These are phyloP conservation scores for Parambassis ranga DNA, from an alignment of 2,797 vertebrate genomes.

Conservation along the genomic window DNA sequence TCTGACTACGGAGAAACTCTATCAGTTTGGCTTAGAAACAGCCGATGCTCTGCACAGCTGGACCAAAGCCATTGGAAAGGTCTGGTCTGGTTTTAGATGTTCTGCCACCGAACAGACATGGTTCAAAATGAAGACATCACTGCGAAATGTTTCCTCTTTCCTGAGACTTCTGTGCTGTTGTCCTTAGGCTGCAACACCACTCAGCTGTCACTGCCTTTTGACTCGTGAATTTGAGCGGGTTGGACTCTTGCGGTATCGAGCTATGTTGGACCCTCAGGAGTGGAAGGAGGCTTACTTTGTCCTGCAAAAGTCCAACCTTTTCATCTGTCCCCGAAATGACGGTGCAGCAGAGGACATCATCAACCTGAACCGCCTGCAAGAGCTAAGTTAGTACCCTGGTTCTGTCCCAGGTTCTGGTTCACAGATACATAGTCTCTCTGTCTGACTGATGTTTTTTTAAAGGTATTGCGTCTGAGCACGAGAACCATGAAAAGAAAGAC, in stretches of 20 bases:
- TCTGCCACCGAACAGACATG: no score
- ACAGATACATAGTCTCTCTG: background rate
- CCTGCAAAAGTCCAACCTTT: constrained; percentile 94
- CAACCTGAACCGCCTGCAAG: constrained; percentile 93
- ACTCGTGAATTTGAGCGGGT: constrained; percentile 90
- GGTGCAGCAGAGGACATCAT: constrained; percentile 92
- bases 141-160: no score
- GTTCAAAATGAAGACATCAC: no score
- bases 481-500: constrained; percentile 91
- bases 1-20: constrained; percentile 86
- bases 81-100: no score
- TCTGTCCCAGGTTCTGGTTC: background rate
- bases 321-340: constrained; percentile 88
- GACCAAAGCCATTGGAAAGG: constrained; percentile 85
- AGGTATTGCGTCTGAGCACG: constrained; percentile 84
- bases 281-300: constrained; percentile 94
- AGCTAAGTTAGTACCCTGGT: constrained; percentile 87
- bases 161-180: background rate
- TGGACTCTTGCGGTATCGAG: constrained; percentile 89
- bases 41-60: constrained; percentile 87
- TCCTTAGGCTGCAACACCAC: constrained; percentile 82
- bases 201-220: constrained; percentile 94
- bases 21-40: constrained; percentile 88
- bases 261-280: constrained; percentile 88
- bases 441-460: constrained; percentile 5